Conservation (phyloP, 2,797 vertebrate genomes). For the Aulostomus chinensis region DNA sequence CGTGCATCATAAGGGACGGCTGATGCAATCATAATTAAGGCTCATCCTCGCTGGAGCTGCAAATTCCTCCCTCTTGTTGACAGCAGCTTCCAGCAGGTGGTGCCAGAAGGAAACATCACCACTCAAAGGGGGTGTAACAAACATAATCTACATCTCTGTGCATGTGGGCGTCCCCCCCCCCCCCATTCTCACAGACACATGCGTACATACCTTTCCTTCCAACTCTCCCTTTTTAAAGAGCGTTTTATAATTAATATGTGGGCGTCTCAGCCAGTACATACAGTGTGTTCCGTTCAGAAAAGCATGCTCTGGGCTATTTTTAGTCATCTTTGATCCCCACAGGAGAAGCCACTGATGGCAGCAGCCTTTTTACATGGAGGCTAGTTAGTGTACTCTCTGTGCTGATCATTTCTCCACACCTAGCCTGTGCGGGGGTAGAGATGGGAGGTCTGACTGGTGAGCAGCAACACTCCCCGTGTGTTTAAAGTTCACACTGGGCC, state of each 20-base stretch:
- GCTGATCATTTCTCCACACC: constrained; percentile 54
- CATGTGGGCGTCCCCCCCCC: constrained; percentile 45
- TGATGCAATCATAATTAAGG: constrained; percentile 81
- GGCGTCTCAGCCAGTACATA: constrained; percentile 65
- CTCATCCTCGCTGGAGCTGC: constrained; percentile 35
- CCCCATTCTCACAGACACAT: not conserved
- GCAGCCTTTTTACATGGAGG: constrained; percentile 47
- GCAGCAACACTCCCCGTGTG: constrained; percentile 61
- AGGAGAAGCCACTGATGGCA: constrained; percentile 63
- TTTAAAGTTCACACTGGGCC: constrained; percentile 80
- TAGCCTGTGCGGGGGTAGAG: constrained; percentile 36
- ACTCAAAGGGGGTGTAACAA: constrained; percentile 67
- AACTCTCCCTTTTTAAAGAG: constrained; percentile 55
- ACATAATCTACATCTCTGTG: constrained; percentile 66
- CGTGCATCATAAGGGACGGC: constrained; percentile 67
- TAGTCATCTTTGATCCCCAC: constrained; percentile 71
- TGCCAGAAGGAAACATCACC: constrained; percentile 69
- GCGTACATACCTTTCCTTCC: constrained; percentile 4
- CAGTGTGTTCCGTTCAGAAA: constrained; percentile 69
- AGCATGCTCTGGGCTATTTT: constrained; percentile 73
- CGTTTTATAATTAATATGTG: constrained; percentile 77
- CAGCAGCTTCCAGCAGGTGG: constrained; percentile 76
- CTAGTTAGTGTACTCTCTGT: constrained; percentile 56
- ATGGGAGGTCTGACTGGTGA: constrained; percentile 56
- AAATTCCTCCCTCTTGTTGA: constrained; percentile 47